Conservation (phyloP, 2,888 invertebrate genomes). For the Drosophila mulleri region DNA sequence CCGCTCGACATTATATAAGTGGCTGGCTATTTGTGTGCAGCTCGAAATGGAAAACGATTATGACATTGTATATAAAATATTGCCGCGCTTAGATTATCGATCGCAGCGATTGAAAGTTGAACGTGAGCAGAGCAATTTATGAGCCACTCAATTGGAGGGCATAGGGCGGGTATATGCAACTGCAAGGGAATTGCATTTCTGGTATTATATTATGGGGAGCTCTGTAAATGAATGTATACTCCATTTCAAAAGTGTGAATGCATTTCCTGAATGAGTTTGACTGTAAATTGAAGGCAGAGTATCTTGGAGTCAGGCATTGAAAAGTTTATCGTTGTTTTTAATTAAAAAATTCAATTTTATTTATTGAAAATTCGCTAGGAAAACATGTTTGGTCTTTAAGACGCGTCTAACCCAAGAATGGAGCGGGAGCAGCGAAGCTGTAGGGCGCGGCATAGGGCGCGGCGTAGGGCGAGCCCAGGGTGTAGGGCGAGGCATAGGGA, state of each 20-base stretch:
- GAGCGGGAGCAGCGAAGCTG: slow-evolving; percentile 58
- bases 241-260: neutral
- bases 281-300: neutral
- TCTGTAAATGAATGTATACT: neutral
- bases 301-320: neutral
- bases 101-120: neutral
- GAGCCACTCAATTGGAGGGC: neutral
- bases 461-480: slow-evolving; percentile 40
- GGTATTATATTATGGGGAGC: neutral
- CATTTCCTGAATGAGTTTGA: neutral
- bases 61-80: slow-evolving; percentile 42
- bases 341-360: slow-evolving; percentile 41
- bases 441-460: slow-evolving; percentile 46
- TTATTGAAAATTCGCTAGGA: slow-evolving; percentile 37
- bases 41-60: slow-evolving; percentile 36
- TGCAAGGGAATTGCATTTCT: neutral
- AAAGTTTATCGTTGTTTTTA: neutral
- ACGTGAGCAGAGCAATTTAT: neutral
- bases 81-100: slow-evolving; percentile 7
- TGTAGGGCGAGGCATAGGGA: slow-evolving; percentile 24
- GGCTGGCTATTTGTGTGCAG: slow-evolving; percentile 12
- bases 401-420: slow-evolving; percentile 56
- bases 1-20: slow-evolving; percentile 60
- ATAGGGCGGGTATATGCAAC: neutral
- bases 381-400: slow-evolving; percentile 10